A percentile compares a stretch with the other conserved stretches of the same genome.
Evolutionary conservation across 2,888 invertebrate genomes (phyloP).

Genomic region (Sminthurinus aureus): DNA sequence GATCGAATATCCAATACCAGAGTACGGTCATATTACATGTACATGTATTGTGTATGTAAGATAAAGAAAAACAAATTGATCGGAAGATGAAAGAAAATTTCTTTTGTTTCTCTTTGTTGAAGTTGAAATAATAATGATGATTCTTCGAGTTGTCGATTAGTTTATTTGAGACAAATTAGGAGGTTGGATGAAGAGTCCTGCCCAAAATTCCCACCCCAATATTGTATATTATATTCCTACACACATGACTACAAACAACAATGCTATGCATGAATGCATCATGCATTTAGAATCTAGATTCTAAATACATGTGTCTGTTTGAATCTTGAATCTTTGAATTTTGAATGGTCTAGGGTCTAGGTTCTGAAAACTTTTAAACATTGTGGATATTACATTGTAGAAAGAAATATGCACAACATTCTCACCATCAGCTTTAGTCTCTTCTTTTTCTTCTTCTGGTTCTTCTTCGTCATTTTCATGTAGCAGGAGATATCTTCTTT

Average conservation of each 20-base stretch:
- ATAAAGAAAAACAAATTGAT: constrained; percentile 7
- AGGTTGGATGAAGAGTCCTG: constrained; percentile 16
- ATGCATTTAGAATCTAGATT: too few relatives aligned
- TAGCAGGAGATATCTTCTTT: not conserved
- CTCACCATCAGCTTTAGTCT: not conserved
- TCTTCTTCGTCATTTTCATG: not conserved
- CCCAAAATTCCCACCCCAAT: constrained; percentile 13
- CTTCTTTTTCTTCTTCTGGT: not conserved
- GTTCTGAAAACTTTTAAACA: too few relatives aligned
- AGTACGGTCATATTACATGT: not conserved
- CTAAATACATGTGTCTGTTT: too few relatives aligned
- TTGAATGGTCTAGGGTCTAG: too few relatives aligned
- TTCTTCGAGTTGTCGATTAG: constrained; percentile 31
- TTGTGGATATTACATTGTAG: too few relatives aligned
- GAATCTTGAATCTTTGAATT: too few relatives aligned
- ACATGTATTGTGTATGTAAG: not conserved
- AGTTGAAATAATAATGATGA: not conserved
- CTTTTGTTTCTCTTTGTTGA: constrained; percentile 20
- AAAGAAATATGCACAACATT: too few relatives aligned
- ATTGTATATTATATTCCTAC: not conserved
- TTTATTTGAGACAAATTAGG: constrained; percentile 35
- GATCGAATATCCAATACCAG: not conserved
- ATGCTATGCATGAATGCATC: too few relatives aligned
- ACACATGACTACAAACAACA: not conserved
- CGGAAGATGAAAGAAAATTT: not conserved